Evolutionary conservation across 2,113 vertebrate species (phyloP), one percentile per base, ranked within the genome.

Genomic region (Phocoena sinus): DNA sequence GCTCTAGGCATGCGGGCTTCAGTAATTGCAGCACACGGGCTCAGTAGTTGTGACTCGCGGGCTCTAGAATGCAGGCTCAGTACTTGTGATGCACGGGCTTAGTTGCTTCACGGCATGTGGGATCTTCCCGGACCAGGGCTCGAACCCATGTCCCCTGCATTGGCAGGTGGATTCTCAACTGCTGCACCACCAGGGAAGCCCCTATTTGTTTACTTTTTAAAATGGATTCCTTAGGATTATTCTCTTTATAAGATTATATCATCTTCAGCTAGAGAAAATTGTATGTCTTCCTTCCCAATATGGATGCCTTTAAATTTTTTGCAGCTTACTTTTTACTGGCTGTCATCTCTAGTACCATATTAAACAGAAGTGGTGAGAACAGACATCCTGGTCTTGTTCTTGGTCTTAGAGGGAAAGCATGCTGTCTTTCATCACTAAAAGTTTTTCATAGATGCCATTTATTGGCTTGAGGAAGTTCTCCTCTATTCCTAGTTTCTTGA

Each of bases 221-320:
- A 47, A 15, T 70, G 17, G 8, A 41, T n/a, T 73, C 18, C 41
- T 89, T 92, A 18, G 36, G 6, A 3, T 73, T 63, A 71, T 77
- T 81, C 36, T 90, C 12, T 86, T 9, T 47, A 10, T 23, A 85
- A 53, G 9, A 63, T 13, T 20, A 41, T 91, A 41, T 38, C 31
- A 73, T 81, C 33, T 65, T 80, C 56, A 65, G 21, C 33, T 73
- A 33, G 26, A 70, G 26, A 50, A 73, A 25, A 31, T 80, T 86
- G 62, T 85, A 20, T 53, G 15, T 79, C 36, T 96, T 89, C 50
- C 50, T 92, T 73, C 71, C 28, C 18, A 79, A 3, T 44, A 13
- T 53, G 11, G 44, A 23, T 77, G 12, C 28, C 62, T 89, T 68
- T 70, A 77, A 70, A 38, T 68, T 83, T 89, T 94, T 77, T 77